Evolutionary conservation across 2,888 invertebrate genomes (phyloP), one percentile per base, ranked within the genome.

Genomic region (Cristatella mucedo): DNA sequence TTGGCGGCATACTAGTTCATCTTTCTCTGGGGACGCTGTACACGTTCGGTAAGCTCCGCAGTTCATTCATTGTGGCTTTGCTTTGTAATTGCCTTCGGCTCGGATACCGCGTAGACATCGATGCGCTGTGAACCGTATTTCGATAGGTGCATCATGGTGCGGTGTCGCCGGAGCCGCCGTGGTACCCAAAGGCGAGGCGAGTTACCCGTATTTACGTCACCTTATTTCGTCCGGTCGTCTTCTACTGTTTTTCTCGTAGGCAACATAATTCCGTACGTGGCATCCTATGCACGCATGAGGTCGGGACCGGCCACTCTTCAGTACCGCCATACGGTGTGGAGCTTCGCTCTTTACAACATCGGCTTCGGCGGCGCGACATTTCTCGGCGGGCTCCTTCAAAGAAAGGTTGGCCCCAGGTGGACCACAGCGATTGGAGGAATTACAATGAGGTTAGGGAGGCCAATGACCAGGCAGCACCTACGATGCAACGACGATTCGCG

Each of bases 291-390:
- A 22, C 50, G 56, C 15, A 45, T 49, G 22, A 34, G 47, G 18
- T 48, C 38, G 18, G 22, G 45, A 4, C 49, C 51, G 5, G 42
- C 43, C 4, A 33, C 45, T 29, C 38, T 54, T 6, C 46, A 44
- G 1, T 54, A 57, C 41, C 49, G 47, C 2, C 48, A 54, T 16
- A 48, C 50, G 9, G 41, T 52, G 11, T 63, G 61, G 61, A 46
- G 61, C 4, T 52, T 49, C 41, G 54, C 59, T 4, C 15, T 53
- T 4, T 49, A 51, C 3, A 46, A 44, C 18, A 48, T 57, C 39
- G 53, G 56, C 15, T 59, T 60, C 47, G 61, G 63, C 4, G 20
- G 51, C 9, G 48, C 54, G 20, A 61, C 63, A 58, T 48, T 51
- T 7, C 20, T 56, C 19, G 61, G 61, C 2, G 63, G 66, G 1